Conservation (phyloP, 2,113 vertebrate genomes). For the Mixornis gularis region DNA sequence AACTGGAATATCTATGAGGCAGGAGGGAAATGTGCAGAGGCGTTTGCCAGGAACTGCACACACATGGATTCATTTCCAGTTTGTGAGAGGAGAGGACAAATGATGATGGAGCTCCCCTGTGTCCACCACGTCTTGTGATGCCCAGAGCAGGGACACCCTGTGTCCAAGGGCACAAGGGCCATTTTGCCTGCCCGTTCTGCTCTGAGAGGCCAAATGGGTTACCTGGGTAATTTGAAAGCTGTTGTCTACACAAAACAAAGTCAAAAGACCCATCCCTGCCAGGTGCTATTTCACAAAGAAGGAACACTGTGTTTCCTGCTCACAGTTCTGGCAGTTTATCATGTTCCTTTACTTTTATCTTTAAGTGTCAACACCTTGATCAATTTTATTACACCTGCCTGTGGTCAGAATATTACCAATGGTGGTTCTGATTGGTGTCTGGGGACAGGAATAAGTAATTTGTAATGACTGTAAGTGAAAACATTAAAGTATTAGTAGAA, state of each 20-base stretch:
- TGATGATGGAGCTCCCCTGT: not conserved
- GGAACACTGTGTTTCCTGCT: not conserved
- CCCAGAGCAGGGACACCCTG: not conserved
- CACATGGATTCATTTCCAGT: fast-evolving
- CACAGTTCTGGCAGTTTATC: not conserved
- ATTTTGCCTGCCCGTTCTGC: fast-evolving
- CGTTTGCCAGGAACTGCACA: not conserved
- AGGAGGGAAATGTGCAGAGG: not conserved
- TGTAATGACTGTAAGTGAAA: not conserved
- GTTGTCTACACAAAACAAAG: not conserved
- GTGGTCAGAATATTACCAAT: not conserved
- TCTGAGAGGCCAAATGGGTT: not conserved
- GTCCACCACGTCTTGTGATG: fast-evolving
- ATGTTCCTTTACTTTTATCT: not conserved
- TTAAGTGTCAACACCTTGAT: not conserved
- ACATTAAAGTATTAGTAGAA: not conserved
- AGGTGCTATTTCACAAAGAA: not conserved
- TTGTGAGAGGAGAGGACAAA: not conserved
- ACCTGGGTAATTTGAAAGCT: not conserved
- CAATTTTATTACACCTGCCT: not conserved
- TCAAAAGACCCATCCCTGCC: not conserved
- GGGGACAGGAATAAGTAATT: not conserved
- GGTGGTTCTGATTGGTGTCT: not conserved
- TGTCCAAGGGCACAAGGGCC: not conserved
- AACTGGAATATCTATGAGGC: not conserved